Evolutionary conservation across 1,140 invertebrate genomes (phyloP), one percentile per base, ranked within the genome.

Genomic region (Drosophila kanapiae): DNA sequence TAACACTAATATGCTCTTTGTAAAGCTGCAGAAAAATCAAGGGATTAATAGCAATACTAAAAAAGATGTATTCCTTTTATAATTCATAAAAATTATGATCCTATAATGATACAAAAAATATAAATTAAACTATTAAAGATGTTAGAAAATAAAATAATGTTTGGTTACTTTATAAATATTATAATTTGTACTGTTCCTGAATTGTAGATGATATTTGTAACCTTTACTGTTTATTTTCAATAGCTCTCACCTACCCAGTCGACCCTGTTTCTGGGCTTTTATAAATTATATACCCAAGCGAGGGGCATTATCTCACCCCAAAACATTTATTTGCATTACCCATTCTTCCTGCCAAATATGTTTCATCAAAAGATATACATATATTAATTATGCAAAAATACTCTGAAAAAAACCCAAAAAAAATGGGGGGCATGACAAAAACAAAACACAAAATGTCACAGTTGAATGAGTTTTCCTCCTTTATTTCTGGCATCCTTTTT

Each of bases 321-420:
- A 47, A 65, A 57, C 61, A 84, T 69, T 90, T 84, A 81, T 88
- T 81, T 88, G 78, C 85, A 84, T 84, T 87, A 88, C 57, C 80
- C 84, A 37, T 65, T 80, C 70, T 62, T n/a, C 8, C 64, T 70
- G 45, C 48, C 62, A 76, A 85, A 85, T 87, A 87, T 86, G 82
- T 85, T 82, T 68, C 61, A 78, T 85, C 64, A 75, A 65, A 63
- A 70, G 61, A 83, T 87, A 68, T 80, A 80, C 62, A 80, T 79
- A 78, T 88, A 88, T 88, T 88, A 88, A 88, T 88, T 88, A 88
- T 75, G 58, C 75, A 70, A 63, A 87, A 71, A 80, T 57, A 57
- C 49, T 40, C 29, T 61, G 45, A 27, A 56, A 57, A 45, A 64
- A 53, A 45, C 47, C 69, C 33, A n/a, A 18, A 38, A 58, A 69